Base-by-base conservation (phyloP, 1,140 invertebrate genomes). In the Homalodisca vitripennis region DNA sequence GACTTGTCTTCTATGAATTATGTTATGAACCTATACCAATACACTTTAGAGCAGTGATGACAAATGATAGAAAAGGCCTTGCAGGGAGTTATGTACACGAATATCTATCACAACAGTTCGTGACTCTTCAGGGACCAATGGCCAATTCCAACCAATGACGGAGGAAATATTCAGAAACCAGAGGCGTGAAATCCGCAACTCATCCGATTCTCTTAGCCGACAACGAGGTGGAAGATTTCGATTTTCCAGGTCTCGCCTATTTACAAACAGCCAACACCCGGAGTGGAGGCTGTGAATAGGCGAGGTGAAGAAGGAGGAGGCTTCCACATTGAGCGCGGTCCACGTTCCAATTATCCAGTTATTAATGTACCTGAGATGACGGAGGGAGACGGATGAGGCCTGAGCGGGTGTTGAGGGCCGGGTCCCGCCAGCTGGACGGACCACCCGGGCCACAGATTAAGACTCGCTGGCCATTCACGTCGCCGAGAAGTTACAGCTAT, bases 271-370 rank as follows among this genome's bases (percentile, higher is more conserved):
- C 48, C 6, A 14, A 20, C 22, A 3, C 22, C 48, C 48, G 22
- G 48, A 3, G 17, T n/a, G 2, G 3, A 51, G 3, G 48, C 34
- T 6, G n/a, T n/a, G n/a, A n/a, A n/a, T n/a, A n/a, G n/a, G n/a
- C n/a, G n/a, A n/a, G n/a, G n/a, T n/a, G n/a, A n/a, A n/a, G n/a
- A n/a, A 10, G 34, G 34, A 41, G 6, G 34, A 17, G 17, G 34
- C 34, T 41, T 41, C 17, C 34, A 6, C 34, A 10, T 6, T 41
- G 34, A 10, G 6, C 34, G 17, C 34, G 6, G 34, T 17, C 34
- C 6, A 41, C 34, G 48, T 60, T 29, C 55, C 55, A 60, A 60
- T 60, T 60, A 60, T 60, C 55, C 55, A 60, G 55, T 60, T 60
- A 60, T 60, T 60, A 60, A 60, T 60, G 55, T 24, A 30, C 2